Evolutionary conservation across 2,888 invertebrate genomes (phyloP).

Genomic region (Drosophila paranaensis): DNA sequence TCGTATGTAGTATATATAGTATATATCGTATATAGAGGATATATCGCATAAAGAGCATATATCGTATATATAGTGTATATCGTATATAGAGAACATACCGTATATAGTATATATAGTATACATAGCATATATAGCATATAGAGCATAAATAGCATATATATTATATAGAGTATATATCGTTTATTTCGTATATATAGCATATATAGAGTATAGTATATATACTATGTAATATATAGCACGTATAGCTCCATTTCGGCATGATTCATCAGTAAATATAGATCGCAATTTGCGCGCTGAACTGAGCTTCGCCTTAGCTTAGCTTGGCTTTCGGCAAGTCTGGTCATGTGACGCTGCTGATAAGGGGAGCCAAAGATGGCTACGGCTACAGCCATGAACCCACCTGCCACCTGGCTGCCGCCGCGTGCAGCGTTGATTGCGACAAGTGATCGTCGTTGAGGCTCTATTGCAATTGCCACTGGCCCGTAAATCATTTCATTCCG

Average conservation of each 20-base stretch:
- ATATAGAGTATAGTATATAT: too few relatives aligned
- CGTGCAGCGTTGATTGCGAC: slow-evolving; percentile 41
- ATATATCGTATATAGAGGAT: too few relatives aligned
- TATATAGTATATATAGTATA: too few relatives aligned
- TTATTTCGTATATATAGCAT: too few relatives aligned
- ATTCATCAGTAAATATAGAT: slow-evolving; percentile 33
- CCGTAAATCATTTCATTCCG: slow-evolving; percentile 56
- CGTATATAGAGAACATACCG: too few relatives aligned
- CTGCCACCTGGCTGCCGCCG: not conserved
- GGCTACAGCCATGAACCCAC: not conserved
- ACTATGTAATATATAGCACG: too few relatives aligned
- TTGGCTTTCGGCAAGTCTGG: slow-evolving; percentile 24
- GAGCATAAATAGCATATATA: too few relatives aligned
- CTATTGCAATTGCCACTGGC: slow-evolving; percentile 9
- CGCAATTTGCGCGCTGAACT: slow-evolving; percentile 18
- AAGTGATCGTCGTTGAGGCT: slow-evolving; percentile 57
- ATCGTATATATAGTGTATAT: not conserved
- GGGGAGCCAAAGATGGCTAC: slow-evolving; percentile 21
- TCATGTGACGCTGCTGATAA: slow-evolving; percentile 61
- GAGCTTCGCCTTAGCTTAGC: slow-evolving; percentile 13
- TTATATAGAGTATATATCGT: not conserved
- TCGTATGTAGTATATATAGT: not conserved
- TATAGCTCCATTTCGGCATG: slow-evolving; percentile 16
- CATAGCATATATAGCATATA: too few relatives aligned
- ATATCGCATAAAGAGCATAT: too few relatives aligned